Base-by-base conservation (phyloP, 2,797 vertebrate genomes). In the Hemibagrus guttatus region DNA sequence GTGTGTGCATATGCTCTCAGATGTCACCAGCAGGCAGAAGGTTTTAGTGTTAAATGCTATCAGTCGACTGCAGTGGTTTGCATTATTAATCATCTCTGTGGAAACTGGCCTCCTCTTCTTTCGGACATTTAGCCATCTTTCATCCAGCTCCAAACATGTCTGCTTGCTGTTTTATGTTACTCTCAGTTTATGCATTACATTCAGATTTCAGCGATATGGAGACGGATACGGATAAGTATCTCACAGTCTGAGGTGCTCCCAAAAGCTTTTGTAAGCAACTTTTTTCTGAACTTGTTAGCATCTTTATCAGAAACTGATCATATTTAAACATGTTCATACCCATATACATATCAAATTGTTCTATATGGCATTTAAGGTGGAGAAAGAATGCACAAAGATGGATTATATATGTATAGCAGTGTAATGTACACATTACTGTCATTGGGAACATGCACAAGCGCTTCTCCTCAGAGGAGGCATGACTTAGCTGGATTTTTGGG, bases 21-120 rank as follows among this genome's bases (percentile, higher is more conserved):
- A 87, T 91, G 82, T 87, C 90, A 90, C 39, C 76, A 87, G 76
- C 58, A 87, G 76, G 82, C 76, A 80, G 66, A 72, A 12, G 87
- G 84, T 68, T 74, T 84, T 84, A 87, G 87, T 89, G 86, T 89
- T 89, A 91, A 91, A 89, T 91, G 87, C 86, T 90, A 87, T 89
- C 87, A 83, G 86, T 89, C 88, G 82, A 87, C 86, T 91, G 87
- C 90, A 87, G 82, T 84, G 88, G 71, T 88, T 84, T 91, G 87
- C 89, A 91, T 88, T 91, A 89, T 91, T 90, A 91, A 90, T 88
- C 64, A 89, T 63, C 86, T 88, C 87, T 87, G 84, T 72, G 52
- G 59, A 84, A 86, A 74, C 68, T 72, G 76, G 35, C 79, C 52
- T 85, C 52, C 79, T 85, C 69, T 54, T 58, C 58, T 86, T 83